Evolutionary conservation across 2,113 vertebrate species (phyloP), one percentile per base, ranked within the genome.

Genomic region (Opisthocomus hoazin): DNA sequence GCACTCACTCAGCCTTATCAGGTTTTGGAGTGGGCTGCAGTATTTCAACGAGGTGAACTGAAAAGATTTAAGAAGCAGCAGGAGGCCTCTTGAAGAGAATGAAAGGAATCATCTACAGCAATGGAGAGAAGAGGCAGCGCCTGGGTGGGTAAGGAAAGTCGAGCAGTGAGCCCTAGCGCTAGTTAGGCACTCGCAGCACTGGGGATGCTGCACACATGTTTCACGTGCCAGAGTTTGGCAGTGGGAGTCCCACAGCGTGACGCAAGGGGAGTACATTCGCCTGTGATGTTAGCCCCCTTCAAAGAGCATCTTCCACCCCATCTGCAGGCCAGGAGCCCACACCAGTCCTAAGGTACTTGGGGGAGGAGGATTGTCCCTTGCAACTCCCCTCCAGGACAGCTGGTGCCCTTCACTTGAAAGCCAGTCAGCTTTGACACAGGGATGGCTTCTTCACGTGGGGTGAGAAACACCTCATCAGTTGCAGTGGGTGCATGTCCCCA

Each of bases 201-300:
- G 76, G 24, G 34, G 12, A 30, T 32, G 71, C 43, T 56, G 20
- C 1, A 5, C 32, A 26, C 0, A 0, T 27, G 9, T 24, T 23
- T 51, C 57, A 4, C 0, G 1, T 24, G 53, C 29, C 30, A 30
- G 30, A 23, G 46, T 5, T 12, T 36, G 32, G 54, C 63, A 84
- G 43, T 6, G 9, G 36, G 60, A 22, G 10, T 34, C 79, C 64
- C 3, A 0, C 2, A 2, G 37, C 48, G 32, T 46, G 43, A 26
- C 0, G 3, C 48, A 45, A 54, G 27, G 1, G 2, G 26, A 64
- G 14, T 1, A 1, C 2, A 1, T 30, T 30, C 2, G 0, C 23
- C 37, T 57, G 45, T 3, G 0, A 16, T 15, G 13, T 27, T 11
- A 54, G n/a, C 29, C 37, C 41, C 36, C 58, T 64, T 11, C n/a